phyloP scores from a whole-genome alignment of 37 sponge, comb jelly and placozoan species.

The Bolinopsis microptera region DNA sequence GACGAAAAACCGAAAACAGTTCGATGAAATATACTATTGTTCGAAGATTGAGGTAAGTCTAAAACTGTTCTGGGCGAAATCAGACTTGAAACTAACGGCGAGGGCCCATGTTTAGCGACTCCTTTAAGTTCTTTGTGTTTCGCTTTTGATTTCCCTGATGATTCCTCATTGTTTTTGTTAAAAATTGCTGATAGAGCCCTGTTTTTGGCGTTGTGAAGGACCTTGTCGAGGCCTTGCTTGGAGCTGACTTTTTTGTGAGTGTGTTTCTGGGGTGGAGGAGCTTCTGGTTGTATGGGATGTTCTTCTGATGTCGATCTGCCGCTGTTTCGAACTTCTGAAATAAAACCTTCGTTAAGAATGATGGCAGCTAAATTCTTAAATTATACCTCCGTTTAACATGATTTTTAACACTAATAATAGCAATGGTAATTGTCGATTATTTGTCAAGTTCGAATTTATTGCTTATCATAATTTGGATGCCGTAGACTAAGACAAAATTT shows the following conservation, averaged over 20 bases:
- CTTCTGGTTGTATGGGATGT: conserved; percentile 4
- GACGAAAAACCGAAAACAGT: background rate
- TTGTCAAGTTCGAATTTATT: too few species aligned
- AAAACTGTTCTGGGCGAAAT: conserved; percentile 22
- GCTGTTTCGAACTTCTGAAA: background rate
- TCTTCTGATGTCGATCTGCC: background rate
- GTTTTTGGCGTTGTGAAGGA: conserved; percentile 61
- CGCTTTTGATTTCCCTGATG: background rate
- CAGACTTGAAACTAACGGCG: conserved; percentile 59
- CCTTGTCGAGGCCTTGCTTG: conserved; percentile 40
- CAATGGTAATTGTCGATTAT: too few species aligned
- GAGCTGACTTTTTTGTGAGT: conserved; percentile 2
- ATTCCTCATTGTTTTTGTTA: background rate
- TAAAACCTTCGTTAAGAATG: background rate
- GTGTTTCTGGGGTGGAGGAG: background rate
- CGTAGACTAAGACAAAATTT: too few species aligned
- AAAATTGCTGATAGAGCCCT: conserved; percentile 54
- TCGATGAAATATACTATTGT: conserved; percentile 28
- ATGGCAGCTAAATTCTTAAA: too few species aligned
- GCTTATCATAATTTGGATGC: too few species aligned
- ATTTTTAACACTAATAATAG: too few species aligned
- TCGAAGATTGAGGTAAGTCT: background rate
- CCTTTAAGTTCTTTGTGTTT: background rate
- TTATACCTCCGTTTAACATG: too few species aligned
- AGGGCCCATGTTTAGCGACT: background rate